A percentile compares a stretch with the other conserved stretches of the same genome.
These are phyloP conservation scores for Eublepharis macularius DNA, from an alignment of 2,113 vertebrate species.

Conservation along the genomic window DNA sequence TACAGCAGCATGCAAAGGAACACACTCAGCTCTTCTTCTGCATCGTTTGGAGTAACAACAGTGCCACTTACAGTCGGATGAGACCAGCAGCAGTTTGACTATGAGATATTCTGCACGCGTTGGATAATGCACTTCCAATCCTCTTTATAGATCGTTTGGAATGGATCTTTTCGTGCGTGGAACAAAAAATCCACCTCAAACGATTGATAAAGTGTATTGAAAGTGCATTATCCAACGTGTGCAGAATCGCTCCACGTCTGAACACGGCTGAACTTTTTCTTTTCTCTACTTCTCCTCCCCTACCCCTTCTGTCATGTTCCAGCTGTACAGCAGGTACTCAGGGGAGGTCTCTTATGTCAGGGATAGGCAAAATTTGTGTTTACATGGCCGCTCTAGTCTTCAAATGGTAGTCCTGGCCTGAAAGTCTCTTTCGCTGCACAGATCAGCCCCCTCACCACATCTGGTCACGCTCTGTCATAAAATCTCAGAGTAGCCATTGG, in stretches of 20 bases:
- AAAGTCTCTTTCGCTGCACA: background rate
- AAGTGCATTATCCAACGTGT: too few species aligned
- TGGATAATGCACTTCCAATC: too few species aligned
- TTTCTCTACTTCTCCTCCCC: rapidly evolving
- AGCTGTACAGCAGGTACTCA: constrained; percentile 60
- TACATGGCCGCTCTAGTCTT: background rate
- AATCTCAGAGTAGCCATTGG: background rate
- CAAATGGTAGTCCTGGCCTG: background rate
- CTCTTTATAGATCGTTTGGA: too few species aligned
- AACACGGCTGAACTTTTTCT: background rate
- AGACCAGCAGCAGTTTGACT: background rate
- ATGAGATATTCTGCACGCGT: too few species aligned
- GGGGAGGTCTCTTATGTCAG: background rate
- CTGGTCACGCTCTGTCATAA: background rate
- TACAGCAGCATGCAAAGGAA: background rate
- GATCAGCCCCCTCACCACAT: background rate
- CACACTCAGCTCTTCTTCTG: rapidly evolving
- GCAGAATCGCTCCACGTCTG: too few species aligned
- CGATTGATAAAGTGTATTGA: too few species aligned
- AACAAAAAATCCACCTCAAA: too few species aligned
- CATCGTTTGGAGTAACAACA: background rate
- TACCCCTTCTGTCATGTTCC: rapidly evolving
- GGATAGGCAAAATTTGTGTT: background rate
- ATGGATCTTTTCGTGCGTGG: too few species aligned
- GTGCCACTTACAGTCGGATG: background rate